phyloP scores from a whole-genome alignment of 1,140 invertebrate genomes.

The Drosophila jambulina region DNA sequence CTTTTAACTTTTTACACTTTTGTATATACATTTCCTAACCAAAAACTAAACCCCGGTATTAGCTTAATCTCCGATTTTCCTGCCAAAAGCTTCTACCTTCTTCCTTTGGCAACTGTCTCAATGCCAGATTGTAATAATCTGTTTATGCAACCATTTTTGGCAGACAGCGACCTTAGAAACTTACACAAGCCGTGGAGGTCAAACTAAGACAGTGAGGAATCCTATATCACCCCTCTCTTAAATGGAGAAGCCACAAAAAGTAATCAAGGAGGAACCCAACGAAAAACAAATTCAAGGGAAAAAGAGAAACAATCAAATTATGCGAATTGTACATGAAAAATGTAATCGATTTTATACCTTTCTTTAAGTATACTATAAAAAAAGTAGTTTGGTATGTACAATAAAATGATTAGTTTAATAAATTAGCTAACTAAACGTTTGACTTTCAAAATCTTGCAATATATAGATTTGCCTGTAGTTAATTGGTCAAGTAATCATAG shows the following conservation, averaged over 20 bases:
- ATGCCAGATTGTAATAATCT: slow-evolving; percentile 35
- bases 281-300: neutral
- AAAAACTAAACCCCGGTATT: neutral
- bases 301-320: neutral
- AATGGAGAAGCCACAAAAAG: slow-evolving; percentile 7
- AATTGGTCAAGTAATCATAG: too few relatives aligned
- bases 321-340: neutral
- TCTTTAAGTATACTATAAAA: too few relatives aligned
- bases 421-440: neutral
- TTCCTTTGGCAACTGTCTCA: slow-evolving; percentile 14
- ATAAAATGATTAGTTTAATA: neutral
- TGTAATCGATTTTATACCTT: neutral
- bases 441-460: neutral
- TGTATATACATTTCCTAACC: neutral
- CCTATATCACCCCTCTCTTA: neutral
- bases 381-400: neutral
- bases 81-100: slow-evolving; percentile 1
- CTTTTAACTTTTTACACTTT: neutral
- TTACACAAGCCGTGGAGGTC: slow-evolving; percentile 21
- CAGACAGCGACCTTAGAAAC: slow-evolving; percentile 17
- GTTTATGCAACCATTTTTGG: slow-evolving; percentile 52
- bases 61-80: neutral
- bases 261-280: slow-evolving; percentile 3
- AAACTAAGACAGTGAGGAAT: slow-evolving; percentile 2
- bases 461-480: neutral